Base-by-base conservation (phyloP, 2,888 invertebrate genomes). In the Euspilapteryx auroguttella region DNA sequence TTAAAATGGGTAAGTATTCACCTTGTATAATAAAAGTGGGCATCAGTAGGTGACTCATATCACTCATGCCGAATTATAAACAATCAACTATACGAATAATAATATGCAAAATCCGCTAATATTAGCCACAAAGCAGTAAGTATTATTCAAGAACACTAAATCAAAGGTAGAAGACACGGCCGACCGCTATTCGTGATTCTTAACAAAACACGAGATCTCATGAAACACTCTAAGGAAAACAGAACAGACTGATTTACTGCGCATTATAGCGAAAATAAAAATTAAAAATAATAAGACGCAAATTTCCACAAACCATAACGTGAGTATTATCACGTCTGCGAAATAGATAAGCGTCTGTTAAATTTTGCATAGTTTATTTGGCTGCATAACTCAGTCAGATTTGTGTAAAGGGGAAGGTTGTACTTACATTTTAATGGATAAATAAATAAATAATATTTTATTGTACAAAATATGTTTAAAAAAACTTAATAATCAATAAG, bases 151-250 rank as follows among this genome's bases (percentile, higher is more conserved):
- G 49, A 41, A 41, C 39, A 45, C 49, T 73, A 69, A 71, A 73
- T 71, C 68, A 69, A 55, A 61, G 59, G 55, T 49, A 52, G 45
- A 36, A 55, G 49, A 50, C 46, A 49, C 47, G 47, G 48, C 43
- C 57, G 65, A 65, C 57, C 59, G 62, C 53, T 59, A 66, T 66
- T 71, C 73, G 73, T 75, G 73, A 64, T 69, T 51, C 62, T 65
- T 65, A 69, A 69, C 73, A 71, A 73, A 75, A 75, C 68, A 75
- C 44, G 44, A 51, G 44, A 37, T 48, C 12, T 8, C 38, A 46
- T 39, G 42, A 46, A 43, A 48, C 47, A 57, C 56, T 62, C 71
- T 71, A 73, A 73, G 71, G 71, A 69, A 69, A 73, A 75, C 69
- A 75, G 50, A 42, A 24, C 48, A 54, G 65, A 59, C 69, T 68